Evolutionary conservation across 2,888 invertebrate genomes (phyloP).

Genomic region (Orthonychiurus folsomi): DNA sequence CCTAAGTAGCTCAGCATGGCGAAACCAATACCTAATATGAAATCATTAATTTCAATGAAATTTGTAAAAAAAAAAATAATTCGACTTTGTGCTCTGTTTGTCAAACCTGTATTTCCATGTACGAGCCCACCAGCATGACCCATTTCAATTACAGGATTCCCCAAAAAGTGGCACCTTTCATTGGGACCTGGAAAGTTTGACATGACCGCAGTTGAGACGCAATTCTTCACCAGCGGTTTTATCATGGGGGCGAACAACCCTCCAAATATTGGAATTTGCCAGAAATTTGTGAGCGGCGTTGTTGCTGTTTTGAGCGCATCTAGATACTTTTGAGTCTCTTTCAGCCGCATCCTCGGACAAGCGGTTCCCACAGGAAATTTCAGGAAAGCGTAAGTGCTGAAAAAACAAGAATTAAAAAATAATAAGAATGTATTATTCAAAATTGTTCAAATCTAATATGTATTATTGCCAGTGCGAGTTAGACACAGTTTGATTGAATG

Average conservation of each 20-base stretch:
- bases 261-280: constrained; percentile 10
- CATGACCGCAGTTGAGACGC: constrained; percentile 1
- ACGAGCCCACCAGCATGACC: constrained; percentile 11
- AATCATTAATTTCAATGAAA: not conserved
- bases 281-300: constrained; percentile 7
- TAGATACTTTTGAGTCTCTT: not conserved
- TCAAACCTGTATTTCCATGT: constrained; percentile 13
- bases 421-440: not conserved
- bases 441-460: not conserved
- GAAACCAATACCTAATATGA: constrained; percentile 8
- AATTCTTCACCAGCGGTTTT: not conserved
- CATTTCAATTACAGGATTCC: constrained; percentile 5
- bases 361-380: constrained; percentile 7
- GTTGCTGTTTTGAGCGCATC: constrained; percentile 4
- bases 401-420: constrained; percentile 1
- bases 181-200: constrained; percentile 12
- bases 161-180: constrained; percentile 8
- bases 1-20: constrained; percentile 11
- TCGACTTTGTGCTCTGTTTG: no score
- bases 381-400: constrained; percentile 10
- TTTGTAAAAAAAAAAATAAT: no score
- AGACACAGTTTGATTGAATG: not conserved
- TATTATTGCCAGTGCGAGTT: not conserved
- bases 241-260: constrained; percentile 9
- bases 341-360: not conserved